Base-by-base conservation (phyloP, 2,797 vertebrate species). In the Crypturellus tataupa region DNA sequence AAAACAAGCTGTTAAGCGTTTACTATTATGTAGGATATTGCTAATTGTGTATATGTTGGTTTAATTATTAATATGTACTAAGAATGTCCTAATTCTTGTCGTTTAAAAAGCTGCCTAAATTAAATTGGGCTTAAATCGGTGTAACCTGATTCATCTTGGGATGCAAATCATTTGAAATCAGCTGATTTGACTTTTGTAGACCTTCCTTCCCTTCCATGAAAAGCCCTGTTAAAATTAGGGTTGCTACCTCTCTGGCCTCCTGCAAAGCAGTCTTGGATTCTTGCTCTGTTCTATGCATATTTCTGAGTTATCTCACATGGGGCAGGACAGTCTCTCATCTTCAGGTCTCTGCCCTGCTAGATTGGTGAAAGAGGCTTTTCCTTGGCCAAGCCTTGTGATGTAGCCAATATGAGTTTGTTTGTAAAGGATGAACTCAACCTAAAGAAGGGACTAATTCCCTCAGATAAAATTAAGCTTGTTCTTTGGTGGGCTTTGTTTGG, bases 11-110 rank as follows among this genome's bases (percentile, higher is more conserved):
- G 88, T 96, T 95, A 96, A 96, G 85, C 91, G 51, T 96, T 98
- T 98, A 98, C 97, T 97, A n/a, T 97, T 96, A 81, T 97, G 97
- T 98, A 97, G 92, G 96, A 97, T 98, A 97, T 98, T 98, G 97
- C 98, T 98, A 97, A 97, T 97, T 98, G 97, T 98, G 97, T 98
- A 98, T 98, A 98, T 98, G 98, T 98, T 97, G 97, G 95, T 98
- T 97, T 98, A 98, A 98, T 98, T 98, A 98, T 98, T 98, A 98
- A 97, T 98, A 96, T 71, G 93, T 97, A 98, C 98, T 98, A 98
- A 98, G 97, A 98, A 98, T 98, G 97, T 98, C 97, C 96, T 97
- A 97, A 98, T 98, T 98, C 97, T 98, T 98, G 97, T 98, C 97
- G 97, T 98, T 95, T 97, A 95, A 97, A 98, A 98, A 98, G 97